phyloP scores from a whole-genome alignment of 2,797 vertebrate genomes.

The Chiroxiphia lanceolata region DNA sequence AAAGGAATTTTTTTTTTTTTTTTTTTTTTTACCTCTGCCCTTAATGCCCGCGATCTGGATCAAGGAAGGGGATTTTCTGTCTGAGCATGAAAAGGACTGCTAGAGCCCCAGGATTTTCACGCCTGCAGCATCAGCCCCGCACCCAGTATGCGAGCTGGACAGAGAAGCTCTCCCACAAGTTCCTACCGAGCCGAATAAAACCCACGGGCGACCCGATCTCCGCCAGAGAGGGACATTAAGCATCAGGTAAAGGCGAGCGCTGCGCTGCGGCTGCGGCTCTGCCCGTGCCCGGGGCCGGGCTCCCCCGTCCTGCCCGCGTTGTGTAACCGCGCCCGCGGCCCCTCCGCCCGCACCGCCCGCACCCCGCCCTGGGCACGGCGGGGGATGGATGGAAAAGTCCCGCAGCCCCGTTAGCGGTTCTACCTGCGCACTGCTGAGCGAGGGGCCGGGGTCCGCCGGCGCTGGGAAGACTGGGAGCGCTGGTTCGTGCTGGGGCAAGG shows the following conservation, averaged over 20 bases:
- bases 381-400: constrained; percentile 12
- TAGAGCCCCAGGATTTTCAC: constrained; percentile 88
- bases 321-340: constrained; percentile 23
- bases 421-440: not conserved
- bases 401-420: not conserved
- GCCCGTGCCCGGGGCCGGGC: constrained; percentile 7
- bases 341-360: not conserved
- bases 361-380: not conserved
- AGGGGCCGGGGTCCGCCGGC: not conserved
- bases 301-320: constrained; percentile 25
- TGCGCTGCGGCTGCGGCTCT: constrained; percentile 32
- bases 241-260: constrained; percentile 77
- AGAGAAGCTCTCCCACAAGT: constrained; percentile 72
- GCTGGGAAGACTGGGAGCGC: not conserved
- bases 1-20: not conserved
- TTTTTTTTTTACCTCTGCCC: constrained; percentile 53
- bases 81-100: constrained; percentile 97
- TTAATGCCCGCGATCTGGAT: constrained; percentile 84
- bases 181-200: constrained; percentile 77
- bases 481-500: constrained; percentile 6
- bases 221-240: constrained; percentile 73
- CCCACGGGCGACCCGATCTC: constrained; percentile 63
- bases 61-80: constrained; percentile 84
- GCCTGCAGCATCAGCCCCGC: constrained; percentile 71
- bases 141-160: constrained; percentile 79